Percentiles rank a stretch among this genome's conserved stretches.
These are phyloP conservation scores for Ophion slaviceki DNA, from an alignment of 2,888 invertebrate species.

Conservation along the genomic window DNA sequence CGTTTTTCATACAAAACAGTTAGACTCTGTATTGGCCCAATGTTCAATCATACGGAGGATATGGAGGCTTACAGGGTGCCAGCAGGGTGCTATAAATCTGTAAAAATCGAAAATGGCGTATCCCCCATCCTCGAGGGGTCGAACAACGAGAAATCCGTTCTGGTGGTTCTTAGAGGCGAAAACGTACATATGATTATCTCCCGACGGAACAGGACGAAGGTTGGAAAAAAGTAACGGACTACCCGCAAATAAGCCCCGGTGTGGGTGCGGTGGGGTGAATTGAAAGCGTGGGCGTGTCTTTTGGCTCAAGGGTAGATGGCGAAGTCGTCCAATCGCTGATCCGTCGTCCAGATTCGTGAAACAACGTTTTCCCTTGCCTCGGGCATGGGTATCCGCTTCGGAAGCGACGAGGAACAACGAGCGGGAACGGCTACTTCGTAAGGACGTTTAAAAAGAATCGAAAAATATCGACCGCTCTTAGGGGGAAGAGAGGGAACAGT, in stretches of 20 bases:
- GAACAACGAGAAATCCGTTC: background rate
- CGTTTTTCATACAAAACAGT: conserved; percentile 12
- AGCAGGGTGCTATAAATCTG: background rate
- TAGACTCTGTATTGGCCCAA: conserved; percentile 11
- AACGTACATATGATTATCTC: conserved; percentile 34
- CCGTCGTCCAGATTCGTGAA: conserved; percentile 69
- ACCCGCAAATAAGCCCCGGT: conserved; percentile 78
- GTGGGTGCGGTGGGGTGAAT: conserved; percentile 58
- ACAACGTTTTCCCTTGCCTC: conserved; percentile 34
- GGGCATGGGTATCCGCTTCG: conserved; percentile 65
- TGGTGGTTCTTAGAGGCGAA: background rate
- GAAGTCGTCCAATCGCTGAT: conserved; percentile 73
- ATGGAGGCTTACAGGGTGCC: background rate
- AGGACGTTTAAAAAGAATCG: conserved; percentile 65
- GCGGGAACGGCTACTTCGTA: conserved; percentile 32
- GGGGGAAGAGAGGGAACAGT: conserved; percentile 4
- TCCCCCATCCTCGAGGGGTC: background rate
- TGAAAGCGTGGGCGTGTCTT: conserved; percentile 73
- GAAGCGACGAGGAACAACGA: conserved; percentile 53
- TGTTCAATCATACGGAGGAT: background rate
- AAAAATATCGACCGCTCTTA: conserved; percentile 82
- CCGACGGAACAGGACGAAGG: conserved; percentile 54
- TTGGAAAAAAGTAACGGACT: conserved; percentile 80
- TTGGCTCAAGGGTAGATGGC: conserved; percentile 72
- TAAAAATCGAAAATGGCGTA: conserved; percentile 32